phyloP scores from a whole-genome alignment of 2,797 vertebrate genomes.

The Mus caroli region DNA sequence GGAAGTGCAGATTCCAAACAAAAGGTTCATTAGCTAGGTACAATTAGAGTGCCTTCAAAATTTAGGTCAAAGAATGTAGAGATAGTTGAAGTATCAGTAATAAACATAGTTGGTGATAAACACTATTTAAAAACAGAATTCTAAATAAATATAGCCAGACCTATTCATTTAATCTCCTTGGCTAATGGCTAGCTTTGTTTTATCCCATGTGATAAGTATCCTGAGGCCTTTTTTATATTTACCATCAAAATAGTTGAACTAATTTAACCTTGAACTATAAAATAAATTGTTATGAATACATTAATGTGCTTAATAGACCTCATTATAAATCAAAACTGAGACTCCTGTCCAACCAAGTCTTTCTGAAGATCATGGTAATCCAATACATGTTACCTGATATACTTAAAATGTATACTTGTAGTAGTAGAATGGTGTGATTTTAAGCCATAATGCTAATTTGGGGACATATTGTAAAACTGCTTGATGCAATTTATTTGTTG shows the following conservation, averaged over 20 bases:
- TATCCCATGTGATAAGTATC: not conserved
- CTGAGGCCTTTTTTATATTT: not conserved
- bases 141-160: not conserved
- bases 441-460: not conserved
- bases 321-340: not conserved
- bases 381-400: not conserved
- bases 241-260: not conserved
- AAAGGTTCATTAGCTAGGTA: not conserved
- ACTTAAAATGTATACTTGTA: not conserved
- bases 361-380: not conserved
- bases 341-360: not conserved
- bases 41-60: not conserved
- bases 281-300: not conserved
- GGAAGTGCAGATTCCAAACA: not conserved
- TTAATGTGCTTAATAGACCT: not conserved
- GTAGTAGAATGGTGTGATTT: not conserved
- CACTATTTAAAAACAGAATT: not conserved
- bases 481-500: slow-evolving; percentile 14
- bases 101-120: not conserved
- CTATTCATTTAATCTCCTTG: not conserved
- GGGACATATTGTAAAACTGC: not conserved
- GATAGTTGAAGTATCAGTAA: not conserved
- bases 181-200: not conserved
- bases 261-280: not conserved
- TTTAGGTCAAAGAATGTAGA: not conserved